Evolutionary conservation across 1,140 invertebrate genomes (phyloP), one percentile per base, ranked within the genome.

Genomic region (Zaprionus nigranus): DNA sequence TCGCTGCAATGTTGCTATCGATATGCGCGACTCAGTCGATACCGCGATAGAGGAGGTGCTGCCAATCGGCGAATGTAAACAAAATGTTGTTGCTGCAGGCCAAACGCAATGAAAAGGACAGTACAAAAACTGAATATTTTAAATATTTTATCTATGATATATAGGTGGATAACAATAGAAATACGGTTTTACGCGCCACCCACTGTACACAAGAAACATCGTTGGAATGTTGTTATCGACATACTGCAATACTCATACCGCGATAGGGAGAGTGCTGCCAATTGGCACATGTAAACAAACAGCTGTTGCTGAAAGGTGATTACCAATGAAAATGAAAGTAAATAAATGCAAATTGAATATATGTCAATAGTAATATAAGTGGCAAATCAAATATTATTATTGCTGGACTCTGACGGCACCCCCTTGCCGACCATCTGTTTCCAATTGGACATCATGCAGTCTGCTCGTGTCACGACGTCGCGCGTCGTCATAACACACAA

Each of bases 401-500:
- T 22, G 38, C 12, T 24, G 15, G 5, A 6, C 20, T 12, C 46
- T 22, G 7, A 12, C 5, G 20, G 11, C 20, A 2, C 46, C 7
- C 20, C 26, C 34, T n/a, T 15, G 15, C 36, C 40, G 4, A 17
- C 7, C 38, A 60, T n/a, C 13, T 43, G 34, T 49, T 20, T n/a
- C 58, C 57, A 61, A 73, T 56, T 20, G 20, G 15, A 15, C 62
- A 66, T 76, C 74, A 76, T 76, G 68, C 74, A 54, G 68, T 60
- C 68, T 65, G 56, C 22, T 49, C 74, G 69, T 76, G 60, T 7
- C 5, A 11, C 17, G 40, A 11, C 57, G 43, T 61, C 57, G 34
- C 43, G 49, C 22, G 3, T 15, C 15, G 40, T 40, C 75, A 81
- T 88, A 86, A 86, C 82, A 80, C n/a, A 20, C 30, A 34, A 34